Evolutionary conservation across 2,888 invertebrate species (phyloP), one percentile per base, ranked within the genome.

Genomic region (Drosophila macrospina): DNA sequence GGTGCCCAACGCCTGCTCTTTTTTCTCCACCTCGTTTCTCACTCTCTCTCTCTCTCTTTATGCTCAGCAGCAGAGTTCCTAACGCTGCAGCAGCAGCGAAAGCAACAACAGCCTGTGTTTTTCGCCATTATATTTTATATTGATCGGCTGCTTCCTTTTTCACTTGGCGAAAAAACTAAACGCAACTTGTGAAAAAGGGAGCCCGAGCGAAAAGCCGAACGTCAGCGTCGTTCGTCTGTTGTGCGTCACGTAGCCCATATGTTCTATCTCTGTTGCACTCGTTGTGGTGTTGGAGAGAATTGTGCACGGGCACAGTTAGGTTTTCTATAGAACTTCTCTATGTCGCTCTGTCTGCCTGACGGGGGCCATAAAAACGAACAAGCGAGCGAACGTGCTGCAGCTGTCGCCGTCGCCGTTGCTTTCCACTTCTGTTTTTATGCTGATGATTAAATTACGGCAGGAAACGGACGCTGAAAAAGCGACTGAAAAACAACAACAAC

Each of bases 91-190:
- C 47, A 60, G 32, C 48, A 56, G 37, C 37, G 28, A 30, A 20
- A 24, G 6, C 32, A 55, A n/a, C 20, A 51, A 1, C 41, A 47
- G 54, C 28, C 15, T 81, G 57, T 50, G 52, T 67, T 75, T 69
- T 77, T 80, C 65, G 75, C 74, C 74, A 69, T 73, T 75, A 62
- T 61, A 55, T 64, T 66, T 67, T 60, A 62, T 77, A 76, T 87
- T 76, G 88, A 82, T 82, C 82, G 81, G 65, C 64, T 74, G 62
- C 41, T 76, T 69, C 74, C 78, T 69, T 75, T 28, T 77, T 74
- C 57, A 59, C 50, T 60, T 67, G 62, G 67, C 62, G 11, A 60
- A 81, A 73, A 64, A 28, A 61, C 41, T n/a, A 34, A 52, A 60
- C 10, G 26, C 26, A 42, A 70, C 34, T 32, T 61, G 55, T 56